Conservation (phyloP, 2,888 invertebrate genomes). For the Brenthis hecate region DNA sequence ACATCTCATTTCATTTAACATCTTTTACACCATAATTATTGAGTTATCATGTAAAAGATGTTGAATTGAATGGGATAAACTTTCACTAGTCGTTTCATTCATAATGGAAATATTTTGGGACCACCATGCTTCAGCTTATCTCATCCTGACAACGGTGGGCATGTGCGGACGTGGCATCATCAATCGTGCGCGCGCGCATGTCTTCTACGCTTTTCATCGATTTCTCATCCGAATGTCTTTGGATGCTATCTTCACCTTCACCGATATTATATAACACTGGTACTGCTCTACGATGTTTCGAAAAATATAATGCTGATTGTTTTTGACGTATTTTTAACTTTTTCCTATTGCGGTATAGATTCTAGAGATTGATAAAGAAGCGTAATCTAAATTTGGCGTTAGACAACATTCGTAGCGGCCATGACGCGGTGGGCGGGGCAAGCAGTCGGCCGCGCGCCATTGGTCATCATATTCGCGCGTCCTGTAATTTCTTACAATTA, state of each 20-base stretch:
- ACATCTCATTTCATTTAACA: too few species aligned
- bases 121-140: slow-evolving; percentile 60
- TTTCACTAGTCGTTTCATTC: slow-evolving; percentile 48
- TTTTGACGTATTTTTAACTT: neutral
- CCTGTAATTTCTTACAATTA: slow-evolving; percentile 49
- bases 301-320: too few species aligned
- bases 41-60: slow-evolving; percentile 4
- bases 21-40: neutral
- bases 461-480: slow-evolving; percentile 66
- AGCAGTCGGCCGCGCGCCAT: slow-evolving; percentile 61
- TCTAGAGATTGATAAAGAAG: slow-evolving; percentile 28
- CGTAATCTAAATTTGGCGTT: slow-evolving; percentile 73
- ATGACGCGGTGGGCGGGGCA: slow-evolving; percentile 74
- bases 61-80: slow-evolving; percentile 43
- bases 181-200: slow-evolving; percentile 58
- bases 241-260: slow-evolving; percentile 45
- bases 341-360: slow-evolving; percentile 2
- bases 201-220: slow-evolving; percentile 52
- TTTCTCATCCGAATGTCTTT: slow-evolving; percentile 51
- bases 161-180: slow-evolving; percentile 57
- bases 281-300: too few species aligned
- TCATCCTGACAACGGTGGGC: slow-evolving; percentile 43
- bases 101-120: slow-evolving; percentile 53
- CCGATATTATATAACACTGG: slow-evolving; percentile 24
- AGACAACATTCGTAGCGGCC: slow-evolving; percentile 69